phyloP scores from a whole-genome alignment of 2,797 vertebrate genomes.

The Alfaro cultratus region DNA sequence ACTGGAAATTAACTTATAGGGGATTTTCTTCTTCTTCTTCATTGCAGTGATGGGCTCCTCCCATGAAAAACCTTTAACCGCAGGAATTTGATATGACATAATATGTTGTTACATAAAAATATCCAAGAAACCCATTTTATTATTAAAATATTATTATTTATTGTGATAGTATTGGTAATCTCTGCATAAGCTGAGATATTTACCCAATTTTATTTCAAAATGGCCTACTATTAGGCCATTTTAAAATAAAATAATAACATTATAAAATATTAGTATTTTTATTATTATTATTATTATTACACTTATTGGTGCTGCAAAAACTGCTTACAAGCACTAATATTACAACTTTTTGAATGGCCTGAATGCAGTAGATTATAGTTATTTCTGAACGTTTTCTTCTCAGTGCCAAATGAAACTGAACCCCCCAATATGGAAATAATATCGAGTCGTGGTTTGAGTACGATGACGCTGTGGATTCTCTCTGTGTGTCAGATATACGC shows the following conservation, averaged over 20 bases:
- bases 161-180: not conserved
- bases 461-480: constrained; percentile 51
- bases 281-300: not conserved
- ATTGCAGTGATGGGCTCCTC: constrained; percentile 29
- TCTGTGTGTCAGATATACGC: constrained; percentile 26
- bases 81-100: constrained; percentile 24
- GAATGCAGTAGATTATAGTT: not conserved
- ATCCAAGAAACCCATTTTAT: not conserved
- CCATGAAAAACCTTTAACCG: constrained; percentile 6
- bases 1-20: constrained; percentile 56
- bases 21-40: constrained; percentile 4
- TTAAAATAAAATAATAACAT: no score
- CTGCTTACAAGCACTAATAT: not conserved
- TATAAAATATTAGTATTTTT: not conserved
- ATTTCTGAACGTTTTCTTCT: not conserved
- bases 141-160: not conserved
- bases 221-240: not conserved
- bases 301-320: not conserved
- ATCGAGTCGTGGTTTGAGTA: constrained; percentile 40
- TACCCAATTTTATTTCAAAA: not conserved
- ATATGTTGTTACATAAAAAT: not conserved
- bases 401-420: constrained; percentile 32
- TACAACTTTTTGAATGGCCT: not conserved
- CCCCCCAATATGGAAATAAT: constrained; percentile 22
- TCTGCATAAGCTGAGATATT: not conserved